Percentiles rank a stretch among this genome's conserved stretches.
These are phyloP conservation scores for Platyrinchus mystaceus DNA, from an alignment of 2,797 vertebrate genomes.

Conservation along the genomic window DNA sequence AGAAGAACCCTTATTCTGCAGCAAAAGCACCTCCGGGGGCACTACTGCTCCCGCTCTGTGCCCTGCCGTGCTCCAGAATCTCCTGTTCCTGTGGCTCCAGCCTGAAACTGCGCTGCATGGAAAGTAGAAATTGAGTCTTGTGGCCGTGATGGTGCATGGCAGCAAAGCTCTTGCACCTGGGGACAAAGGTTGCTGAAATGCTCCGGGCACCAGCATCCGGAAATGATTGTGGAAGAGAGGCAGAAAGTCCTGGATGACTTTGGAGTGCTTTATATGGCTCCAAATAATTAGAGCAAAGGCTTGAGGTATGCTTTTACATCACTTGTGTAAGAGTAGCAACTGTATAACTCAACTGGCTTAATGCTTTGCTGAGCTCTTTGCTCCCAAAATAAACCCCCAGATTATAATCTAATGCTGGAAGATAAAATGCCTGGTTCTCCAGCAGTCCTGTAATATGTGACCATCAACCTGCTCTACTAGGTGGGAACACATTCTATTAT, in stretches of 20 bases:
- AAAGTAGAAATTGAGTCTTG: too few relatives aligned
- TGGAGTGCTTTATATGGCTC: neutral
- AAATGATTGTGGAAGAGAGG: accelerated
- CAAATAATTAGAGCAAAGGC: neutral
- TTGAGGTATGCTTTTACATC: accelerated
- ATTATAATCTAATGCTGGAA: neutral
- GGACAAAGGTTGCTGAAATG: neutral
- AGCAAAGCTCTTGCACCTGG: neutral
- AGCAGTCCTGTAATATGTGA: neutral
- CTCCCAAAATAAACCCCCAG: neutral
- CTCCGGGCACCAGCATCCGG: neutral
- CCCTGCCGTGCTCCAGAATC: neutral
- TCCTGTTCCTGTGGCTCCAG: neutral
- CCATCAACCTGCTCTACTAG: neutral
- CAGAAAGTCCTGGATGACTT: neutral
- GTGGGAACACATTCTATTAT: neutral
- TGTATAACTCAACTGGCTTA: neutral
- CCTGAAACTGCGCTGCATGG: accelerated
- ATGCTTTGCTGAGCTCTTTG: neutral
- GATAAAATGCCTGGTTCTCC: neutral
- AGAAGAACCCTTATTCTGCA: neutral
- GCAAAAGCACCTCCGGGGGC: neutral
- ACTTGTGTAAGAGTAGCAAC: neutral
- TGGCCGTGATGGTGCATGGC: accelerated
- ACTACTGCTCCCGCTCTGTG: neutral